These are phyloP conservation scores for Lycocerus yunnanus DNA, from an alignment of 2,888 invertebrate genomes.

Conservation along the genomic window DNA sequence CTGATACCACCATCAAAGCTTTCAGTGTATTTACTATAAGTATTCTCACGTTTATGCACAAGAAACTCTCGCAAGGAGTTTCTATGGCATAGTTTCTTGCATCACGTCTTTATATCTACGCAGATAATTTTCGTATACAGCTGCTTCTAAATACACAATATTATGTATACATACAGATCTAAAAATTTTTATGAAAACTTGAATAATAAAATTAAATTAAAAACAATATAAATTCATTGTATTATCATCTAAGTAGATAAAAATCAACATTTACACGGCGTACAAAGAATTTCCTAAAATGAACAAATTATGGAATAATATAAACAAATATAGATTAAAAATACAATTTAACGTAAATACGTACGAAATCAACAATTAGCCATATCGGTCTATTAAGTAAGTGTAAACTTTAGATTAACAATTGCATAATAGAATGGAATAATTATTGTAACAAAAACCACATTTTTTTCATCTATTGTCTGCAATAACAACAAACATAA, in stretches of 20 bases:
- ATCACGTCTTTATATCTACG: neutral
- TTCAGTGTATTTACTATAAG: conserved; percentile 29
- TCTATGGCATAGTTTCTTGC: conserved; percentile 22
- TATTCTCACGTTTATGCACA: conserved; percentile 25
- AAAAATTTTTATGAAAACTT: neutral
- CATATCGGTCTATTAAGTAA: neutral
- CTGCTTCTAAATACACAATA: neutral
- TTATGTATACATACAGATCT: too few relatives aligned
- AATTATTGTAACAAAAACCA: neutral
- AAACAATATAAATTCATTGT: neutral
- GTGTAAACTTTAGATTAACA: conserved; percentile 2
- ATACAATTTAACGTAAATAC: neutral
- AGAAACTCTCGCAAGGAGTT: conserved; percentile 18
- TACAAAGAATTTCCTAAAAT: neutral
- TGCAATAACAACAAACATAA: neutral
- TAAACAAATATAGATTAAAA: neutral
- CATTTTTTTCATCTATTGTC: neutral
- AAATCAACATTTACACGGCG: neutral
- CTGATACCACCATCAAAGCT: conserved; percentile 33
- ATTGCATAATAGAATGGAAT: neutral
- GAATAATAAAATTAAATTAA: neutral
- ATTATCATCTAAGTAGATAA: neutral
- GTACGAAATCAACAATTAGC: neutral
- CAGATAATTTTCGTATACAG: neutral
- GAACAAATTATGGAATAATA: neutral